Percentiles rank a stretch among this genome's conserved stretches.
phyloP scores from a whole-genome alignment of 2,797 vertebrate species.

The Rhinoraja longicauda region DNA sequence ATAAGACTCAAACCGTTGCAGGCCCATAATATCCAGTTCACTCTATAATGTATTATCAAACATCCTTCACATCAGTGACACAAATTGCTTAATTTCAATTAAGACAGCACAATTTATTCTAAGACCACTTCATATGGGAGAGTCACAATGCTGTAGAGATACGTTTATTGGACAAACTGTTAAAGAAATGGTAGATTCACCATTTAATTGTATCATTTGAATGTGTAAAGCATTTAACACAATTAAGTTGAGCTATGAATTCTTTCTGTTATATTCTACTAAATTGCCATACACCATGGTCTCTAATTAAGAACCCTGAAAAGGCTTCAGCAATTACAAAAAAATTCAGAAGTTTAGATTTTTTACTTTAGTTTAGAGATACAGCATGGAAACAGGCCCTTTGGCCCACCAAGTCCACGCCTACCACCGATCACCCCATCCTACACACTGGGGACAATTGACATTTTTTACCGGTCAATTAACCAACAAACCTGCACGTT shows the following conservation, averaged over 20 bases:
- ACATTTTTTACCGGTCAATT: too few relatives aligned
- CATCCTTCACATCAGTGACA: slow-evolving; percentile 43
- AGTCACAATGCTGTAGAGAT: not conserved
- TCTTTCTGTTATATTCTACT: not conserved
- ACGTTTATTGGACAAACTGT: not conserved
- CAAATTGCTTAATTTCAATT: slow-evolving; percentile 50
- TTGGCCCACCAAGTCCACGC: too few relatives aligned
- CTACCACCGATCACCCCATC: too few relatives aligned
- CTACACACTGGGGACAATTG: too few relatives aligned
- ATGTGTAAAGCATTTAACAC: not conserved
- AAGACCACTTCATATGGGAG: slow-evolving; percentile 40
- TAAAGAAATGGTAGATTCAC: not conserved
- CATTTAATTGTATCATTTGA: slow-evolving; percentile 18
- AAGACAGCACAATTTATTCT: slow-evolving; percentile 48
- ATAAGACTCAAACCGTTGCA: slow-evolving; percentile 39
- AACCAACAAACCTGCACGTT: too few relatives aligned
- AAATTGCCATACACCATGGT: not conserved
- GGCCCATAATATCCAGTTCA: slow-evolving; percentile 44
- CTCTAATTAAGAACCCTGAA: not conserved
- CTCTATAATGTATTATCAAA: slow-evolving; percentile 46
- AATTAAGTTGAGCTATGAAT: not conserved
- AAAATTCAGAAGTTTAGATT: not conserved
- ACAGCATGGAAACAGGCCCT: too few relatives aligned
- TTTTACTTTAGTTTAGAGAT: too few relatives aligned
- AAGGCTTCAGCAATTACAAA: not conserved